Percentiles rank a stretch among this genome's conserved stretches.
Evolutionary conservation across 2,113 vertebrate species (phyloP).

Genomic region (Vimba vimba): DNA sequence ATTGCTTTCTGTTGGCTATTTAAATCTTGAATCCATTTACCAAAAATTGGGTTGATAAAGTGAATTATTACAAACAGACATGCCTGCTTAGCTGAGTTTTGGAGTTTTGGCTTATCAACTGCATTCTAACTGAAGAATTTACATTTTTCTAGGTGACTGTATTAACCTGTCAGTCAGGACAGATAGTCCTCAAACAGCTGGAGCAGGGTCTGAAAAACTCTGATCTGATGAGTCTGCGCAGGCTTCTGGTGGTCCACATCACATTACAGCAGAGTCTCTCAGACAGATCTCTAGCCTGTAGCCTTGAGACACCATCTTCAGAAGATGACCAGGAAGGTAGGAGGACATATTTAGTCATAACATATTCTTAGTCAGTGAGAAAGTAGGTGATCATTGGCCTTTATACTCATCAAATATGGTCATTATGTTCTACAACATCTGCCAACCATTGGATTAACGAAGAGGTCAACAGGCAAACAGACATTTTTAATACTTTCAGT

Average conservation of each 20-base stretch:
- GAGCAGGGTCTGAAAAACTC: constrained; percentile 79
- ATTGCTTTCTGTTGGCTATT: not conserved
- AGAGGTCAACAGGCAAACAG: not conserved
- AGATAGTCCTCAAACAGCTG: constrained; percentile 76
- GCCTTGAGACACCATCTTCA: constrained; percentile 51
- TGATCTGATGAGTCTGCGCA: constrained; percentile 79
- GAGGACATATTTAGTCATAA: not conserved
- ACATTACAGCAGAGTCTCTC: constrained; percentile 60
- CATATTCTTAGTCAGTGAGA: not conserved
- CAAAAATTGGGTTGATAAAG: not conserved
- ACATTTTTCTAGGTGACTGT: constrained; percentile 81
- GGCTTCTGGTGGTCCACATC: constrained; percentile 84
- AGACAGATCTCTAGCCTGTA: constrained; percentile 59
- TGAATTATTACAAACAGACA: not conserved
- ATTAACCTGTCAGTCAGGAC: constrained; percentile 82
- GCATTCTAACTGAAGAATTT: not conserved
- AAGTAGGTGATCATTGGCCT: not conserved
- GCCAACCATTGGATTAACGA: too few species aligned
- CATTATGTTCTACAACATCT: not conserved
- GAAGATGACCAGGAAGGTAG: constrained; percentile 68
- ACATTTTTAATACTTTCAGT: not conserved
- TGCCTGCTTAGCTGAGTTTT: not conserved
- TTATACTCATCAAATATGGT: not conserved
- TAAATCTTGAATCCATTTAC: constrained; percentile 2
- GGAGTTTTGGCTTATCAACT: not conserved